phyloP scores from a whole-genome alignment of 2,113 vertebrate genomes.

The Clarias gariepinus region DNA sequence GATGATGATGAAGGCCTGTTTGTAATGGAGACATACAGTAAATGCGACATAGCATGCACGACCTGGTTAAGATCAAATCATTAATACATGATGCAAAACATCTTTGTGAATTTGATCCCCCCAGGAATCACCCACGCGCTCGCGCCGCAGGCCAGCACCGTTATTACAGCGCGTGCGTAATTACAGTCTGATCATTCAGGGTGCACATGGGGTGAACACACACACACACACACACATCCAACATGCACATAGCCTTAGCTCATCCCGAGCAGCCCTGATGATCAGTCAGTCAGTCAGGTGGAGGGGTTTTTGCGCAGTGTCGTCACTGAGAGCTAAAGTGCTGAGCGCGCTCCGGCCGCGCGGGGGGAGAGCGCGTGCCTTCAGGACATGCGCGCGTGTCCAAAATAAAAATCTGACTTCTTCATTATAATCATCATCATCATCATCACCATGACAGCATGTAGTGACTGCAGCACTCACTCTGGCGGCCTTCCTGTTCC shows the following conservation, averaged over 20 bases:
- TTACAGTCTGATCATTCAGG: background rate
- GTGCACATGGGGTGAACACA: background rate
- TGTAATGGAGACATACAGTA: background rate
- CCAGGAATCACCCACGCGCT: background rate
- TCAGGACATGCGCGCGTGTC: too few species aligned
- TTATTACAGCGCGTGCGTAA: background rate
- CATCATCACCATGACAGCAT: background rate
- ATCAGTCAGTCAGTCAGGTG: too few species aligned
- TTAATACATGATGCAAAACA: background rate
- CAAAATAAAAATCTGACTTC: background rate
- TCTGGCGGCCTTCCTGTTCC: slow-evolving; percentile 77
- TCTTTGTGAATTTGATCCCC: background rate
- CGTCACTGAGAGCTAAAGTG: background rate
- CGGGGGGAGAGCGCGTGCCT: too few species aligned
- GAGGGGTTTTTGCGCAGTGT: slow-evolving; percentile 15
- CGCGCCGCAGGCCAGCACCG: background rate
- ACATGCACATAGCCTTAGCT: background rate
- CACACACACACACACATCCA: background rate
- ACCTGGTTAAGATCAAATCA: background rate
- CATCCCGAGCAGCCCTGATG: background rate
- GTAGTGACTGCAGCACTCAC: slow-evolving; percentile 67
- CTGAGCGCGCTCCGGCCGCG: background rate
- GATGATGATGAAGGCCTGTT: background rate
- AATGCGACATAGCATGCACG: background rate
- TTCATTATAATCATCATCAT: background rate